These are phyloP conservation scores for Gastrophysa polygoni DNA, from an alignment of 2,888 invertebrate genomes.

Conservation along the genomic window DNA sequence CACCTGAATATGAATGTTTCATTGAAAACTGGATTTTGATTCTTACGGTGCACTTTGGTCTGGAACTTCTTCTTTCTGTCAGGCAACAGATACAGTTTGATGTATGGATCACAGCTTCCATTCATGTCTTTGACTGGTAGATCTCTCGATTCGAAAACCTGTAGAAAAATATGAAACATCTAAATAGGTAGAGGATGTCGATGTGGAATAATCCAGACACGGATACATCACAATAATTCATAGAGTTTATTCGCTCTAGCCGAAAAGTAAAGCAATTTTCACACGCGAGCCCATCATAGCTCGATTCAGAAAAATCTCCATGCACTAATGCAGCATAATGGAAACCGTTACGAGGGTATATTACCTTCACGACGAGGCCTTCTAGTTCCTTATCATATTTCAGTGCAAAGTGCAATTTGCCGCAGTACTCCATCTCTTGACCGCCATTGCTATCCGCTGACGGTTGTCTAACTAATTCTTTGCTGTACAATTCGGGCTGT, in stretches of 20 bases:
- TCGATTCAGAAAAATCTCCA: neutral
- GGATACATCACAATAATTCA: too few species aligned
- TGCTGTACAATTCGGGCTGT: constrained; percentile 78
- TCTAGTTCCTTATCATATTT: constrained; percentile 83
- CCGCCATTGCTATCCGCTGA: constrained; percentile 71
- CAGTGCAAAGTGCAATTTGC: constrained; percentile 81
- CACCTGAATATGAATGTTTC: constrained; percentile 85
- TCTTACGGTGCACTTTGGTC: constrained; percentile 82
- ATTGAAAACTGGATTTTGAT: constrained; percentile 81
- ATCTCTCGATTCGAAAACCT: constrained; percentile 62
- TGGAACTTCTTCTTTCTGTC: constrained; percentile 87
- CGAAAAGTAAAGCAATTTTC: constrained; percentile 2
- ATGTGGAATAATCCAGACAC: too few species aligned
- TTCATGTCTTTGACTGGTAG: constrained; percentile 84
- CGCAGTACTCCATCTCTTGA: constrained; percentile 75
- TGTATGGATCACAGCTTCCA: constrained; percentile 87
- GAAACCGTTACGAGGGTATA: neutral
- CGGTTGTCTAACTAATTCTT: constrained; percentile 74
- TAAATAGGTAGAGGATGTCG: too few species aligned
- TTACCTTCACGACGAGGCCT: constrained; percentile 78
- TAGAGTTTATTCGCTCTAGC: neutral
- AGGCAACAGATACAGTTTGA: constrained; percentile 82
- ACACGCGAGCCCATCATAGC: neutral
- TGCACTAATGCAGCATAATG: neutral
- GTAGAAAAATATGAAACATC: constrained; percentile 23